Evolutionary conservation across 2,797 vertebrate species (phyloP), one percentile per base, ranked within the genome.

Genomic region (Euthynnus affinis): DNA sequence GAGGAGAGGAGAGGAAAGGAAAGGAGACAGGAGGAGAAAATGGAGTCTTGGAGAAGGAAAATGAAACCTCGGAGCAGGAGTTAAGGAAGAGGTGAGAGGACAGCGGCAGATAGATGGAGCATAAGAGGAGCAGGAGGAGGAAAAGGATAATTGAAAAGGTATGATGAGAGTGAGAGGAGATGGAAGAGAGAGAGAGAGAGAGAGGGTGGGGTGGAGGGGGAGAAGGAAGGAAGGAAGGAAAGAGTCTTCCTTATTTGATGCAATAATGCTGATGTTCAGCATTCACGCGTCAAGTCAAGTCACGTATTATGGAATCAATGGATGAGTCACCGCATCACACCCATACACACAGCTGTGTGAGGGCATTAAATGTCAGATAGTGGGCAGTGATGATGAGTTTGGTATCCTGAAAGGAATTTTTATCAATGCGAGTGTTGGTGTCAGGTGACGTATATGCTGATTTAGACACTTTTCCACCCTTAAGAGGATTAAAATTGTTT

Each of bases 1-100:
- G 8, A 37, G 34, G 42, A 46, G 42, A 46, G 42, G 42, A 17
- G 17, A 37, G 34, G 34, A 37, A 29, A 20, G 52, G n/a, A 42
- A 5, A 53, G 22, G 10, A 48, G 15, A 44, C 9, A 61, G 52
- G 29, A 48, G 29, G 42, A 70, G 56, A 63, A 86, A 71, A 76
- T 69, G 82, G 80, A 79, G 75, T 68, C 34, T 48, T 3, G 65
- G 29, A 59, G 61, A 14, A 57, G 70, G 52, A 76, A 81, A 80
- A 81, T 81, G 63, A 78, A 86, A 83, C 57, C 69, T 78, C 4
- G 15, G 52, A 76, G 61, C 71, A 59, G 62, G 66, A 83, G 72
- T 57, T 68, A 68, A 86, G 56, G 64, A 60, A 53, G 76, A 84
- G 82, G 70, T 70, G 82, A 86, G 80, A 67, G 60, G 75, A 76